Base-by-base conservation (phyloP, 2,888 invertebrate species). In the Slavum lentiscoides region DNA sequence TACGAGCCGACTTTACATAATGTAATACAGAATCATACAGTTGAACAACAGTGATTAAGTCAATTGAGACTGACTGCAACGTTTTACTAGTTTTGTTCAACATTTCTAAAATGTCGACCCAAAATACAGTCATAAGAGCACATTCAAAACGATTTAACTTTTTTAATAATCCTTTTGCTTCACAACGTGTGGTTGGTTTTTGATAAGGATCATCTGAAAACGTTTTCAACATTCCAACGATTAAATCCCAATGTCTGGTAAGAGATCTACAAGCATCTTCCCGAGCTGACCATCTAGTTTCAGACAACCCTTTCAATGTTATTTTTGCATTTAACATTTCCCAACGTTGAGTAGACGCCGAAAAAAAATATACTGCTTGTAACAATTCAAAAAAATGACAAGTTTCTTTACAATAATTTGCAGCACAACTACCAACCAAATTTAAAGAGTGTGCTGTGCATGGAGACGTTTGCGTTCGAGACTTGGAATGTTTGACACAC, bases 251-350 rank as follows among this genome's bases (percentile, higher is more conserved):
- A 21, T 72, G 58, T 72, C 58, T 70, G 7, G 0, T 72, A 72
- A 72, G 58, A 21, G 72, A 72, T 39, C 39, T 72, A 70, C 83
- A 84, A 23, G 66, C 59, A 39, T 72, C 72, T 7, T 72, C 72
- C 0, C 72, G 39, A 59, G 72, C 72, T 8, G 55, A 74, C 55
- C 30, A 74, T 6, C 64, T 21, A 64, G 74, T 55, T 30, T 66
- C 64, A 64, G 74, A 74, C 8, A 53, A 23, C 7, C 74, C 30
- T 64, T 70, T 70, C 13, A 70, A 70, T 23, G 55, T 58, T 0
- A 70, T 30, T 55, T 70, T 70, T 55, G 69, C 69, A 30, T 70
- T 70, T 11, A 70, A 70, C 30, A 58, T 70, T 70, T 58, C 58
- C 58, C 70, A 70, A 37, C 70, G 58, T 37, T 70, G 70, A 58